Conservation (phyloP, 2,888 invertebrate genomes). For the Parelbella ahira region DNA sequence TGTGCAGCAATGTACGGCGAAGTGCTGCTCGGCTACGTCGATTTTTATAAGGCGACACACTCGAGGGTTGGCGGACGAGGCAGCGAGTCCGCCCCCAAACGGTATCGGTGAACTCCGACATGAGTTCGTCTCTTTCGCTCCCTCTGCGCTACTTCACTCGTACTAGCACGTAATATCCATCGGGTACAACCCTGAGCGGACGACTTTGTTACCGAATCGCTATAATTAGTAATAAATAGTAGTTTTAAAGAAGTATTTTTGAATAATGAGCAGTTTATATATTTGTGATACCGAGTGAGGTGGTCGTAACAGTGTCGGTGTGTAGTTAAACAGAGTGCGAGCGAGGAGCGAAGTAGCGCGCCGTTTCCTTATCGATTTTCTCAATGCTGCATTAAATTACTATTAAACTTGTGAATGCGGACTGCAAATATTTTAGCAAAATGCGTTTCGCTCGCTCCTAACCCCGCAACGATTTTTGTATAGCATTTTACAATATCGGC, state of each 20-base stretch:
- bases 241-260: constrained; percentile 27
- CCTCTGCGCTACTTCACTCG: constrained; percentile 39
- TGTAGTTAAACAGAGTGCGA: constrained; percentile 50
- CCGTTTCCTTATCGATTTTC: constrained; percentile 78
- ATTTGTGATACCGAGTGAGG: constrained; percentile 38
- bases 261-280: constrained; percentile 26
- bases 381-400: constrained; percentile 75
- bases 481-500: constrained; percentile 27
- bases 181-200: constrained; percentile 43
- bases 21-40: constrained; percentile 15
- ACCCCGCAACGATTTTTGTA: constrained; percentile 35
- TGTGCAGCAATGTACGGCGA: constrained; percentile 23
- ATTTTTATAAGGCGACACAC: constrained; percentile 21
- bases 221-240: constrained; percentile 22
- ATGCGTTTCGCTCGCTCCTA: constrained; percentile 47
- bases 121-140: constrained; percentile 61
- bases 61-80: constrained; percentile 40
- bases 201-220: constrained; percentile 27
- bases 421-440: constrained; percentile 54
- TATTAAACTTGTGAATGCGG: constrained; percentile 68
- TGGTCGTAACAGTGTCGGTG: constrained; percentile 47
- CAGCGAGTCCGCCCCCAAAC: constrained; percentile 57
- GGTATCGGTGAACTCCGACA: constrained; percentile 37
- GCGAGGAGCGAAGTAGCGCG: constrained; percentile 60
- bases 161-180: constrained; percentile 39